Evolutionary conservation across 2,888 invertebrate species (phyloP).

Genomic region (Clusia tigrina): DNA sequence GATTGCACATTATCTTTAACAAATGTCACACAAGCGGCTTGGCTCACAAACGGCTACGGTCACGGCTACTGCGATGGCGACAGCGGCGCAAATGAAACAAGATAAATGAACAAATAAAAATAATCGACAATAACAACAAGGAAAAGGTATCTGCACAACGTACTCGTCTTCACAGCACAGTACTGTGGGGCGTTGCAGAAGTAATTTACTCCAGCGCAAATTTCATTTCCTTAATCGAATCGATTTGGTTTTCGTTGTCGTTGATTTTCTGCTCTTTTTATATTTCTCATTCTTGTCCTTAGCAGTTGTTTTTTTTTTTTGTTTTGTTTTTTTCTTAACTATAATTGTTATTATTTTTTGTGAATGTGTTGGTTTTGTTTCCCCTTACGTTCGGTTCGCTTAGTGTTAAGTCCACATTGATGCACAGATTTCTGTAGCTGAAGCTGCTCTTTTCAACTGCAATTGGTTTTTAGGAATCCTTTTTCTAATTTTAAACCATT

Average conservation of each 20-base stretch:
- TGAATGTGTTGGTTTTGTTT: background rate
- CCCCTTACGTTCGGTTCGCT: no score
- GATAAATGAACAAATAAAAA: background rate
- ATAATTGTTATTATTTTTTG: background rate
- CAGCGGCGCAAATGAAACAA: background rate
- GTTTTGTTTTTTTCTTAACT: background rate
- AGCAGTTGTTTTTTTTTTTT: background rate
- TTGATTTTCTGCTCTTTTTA: background rate
- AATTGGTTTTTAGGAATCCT: no score
- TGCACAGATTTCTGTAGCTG: no score
- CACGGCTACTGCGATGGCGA: background rate
- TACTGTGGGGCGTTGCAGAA: slow-evolving; percentile 13
- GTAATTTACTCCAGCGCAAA: slow-evolving; percentile 26
- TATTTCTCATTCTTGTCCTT: background rate
- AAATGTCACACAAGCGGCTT: slow-evolving; percentile 16
- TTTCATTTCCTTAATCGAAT: slow-evolving; percentile 33
- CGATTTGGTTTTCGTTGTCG: slow-evolving; percentile 18
- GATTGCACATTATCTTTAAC: slow-evolving; percentile 29
- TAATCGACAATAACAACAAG: background rate
- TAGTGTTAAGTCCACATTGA: no score
- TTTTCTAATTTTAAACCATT: no score
- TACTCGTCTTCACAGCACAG: no score
- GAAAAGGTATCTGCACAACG: background rate
- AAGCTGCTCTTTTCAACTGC: no score
- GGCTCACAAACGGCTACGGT: background rate